These are phyloP conservation scores for Sthenelais limicola DNA, from an alignment of 2,888 invertebrate genomes.

Conservation along the genomic window DNA sequence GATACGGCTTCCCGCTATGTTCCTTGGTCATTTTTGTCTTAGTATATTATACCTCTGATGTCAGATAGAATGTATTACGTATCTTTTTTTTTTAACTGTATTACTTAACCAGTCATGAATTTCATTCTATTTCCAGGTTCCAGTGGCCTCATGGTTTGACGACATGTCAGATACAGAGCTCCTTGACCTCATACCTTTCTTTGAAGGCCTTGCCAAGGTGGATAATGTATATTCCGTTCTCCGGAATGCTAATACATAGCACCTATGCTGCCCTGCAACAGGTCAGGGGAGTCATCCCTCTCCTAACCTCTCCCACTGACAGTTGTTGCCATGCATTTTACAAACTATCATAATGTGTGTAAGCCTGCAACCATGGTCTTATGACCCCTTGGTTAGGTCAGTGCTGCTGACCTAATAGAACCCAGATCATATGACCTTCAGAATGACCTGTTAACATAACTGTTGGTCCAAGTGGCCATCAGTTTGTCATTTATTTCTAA, in stretches of 20 bases:
- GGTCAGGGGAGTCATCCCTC: too few species aligned
- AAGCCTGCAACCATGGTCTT: background rate
- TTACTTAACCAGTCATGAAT: too few species aligned
- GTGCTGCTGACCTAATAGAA: background rate
- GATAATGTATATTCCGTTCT: constrained; percentile 85
- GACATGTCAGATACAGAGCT: constrained; percentile 98
- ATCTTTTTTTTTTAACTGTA: too few species aligned
- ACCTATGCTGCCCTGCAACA: constrained; percentile 15
- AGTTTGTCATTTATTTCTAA: constrained; percentile 3
- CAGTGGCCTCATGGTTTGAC: constrained; percentile 99
- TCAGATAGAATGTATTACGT: too few species aligned
- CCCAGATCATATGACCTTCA: background rate
- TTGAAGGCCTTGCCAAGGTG: constrained; percentile 96
- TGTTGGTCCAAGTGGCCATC: too few species aligned
- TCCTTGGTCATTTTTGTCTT: too few species aligned
- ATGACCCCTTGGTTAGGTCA: background rate
- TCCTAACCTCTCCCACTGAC: constrained; percentile 10
- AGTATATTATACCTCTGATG: too few species aligned
- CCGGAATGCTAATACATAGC: constrained; percentile 54
- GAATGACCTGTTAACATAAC: background rate
- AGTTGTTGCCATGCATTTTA: constrained; percentile 38
- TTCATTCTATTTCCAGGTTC: constrained; percentile 85
- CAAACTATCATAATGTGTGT: too few species aligned
- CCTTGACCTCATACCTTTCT: constrained; percentile 96
- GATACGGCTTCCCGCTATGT: too few species aligned